A percentile compares a stretch with the other conserved stretches of the same genome.
Evolutionary conservation across 2,797 vertebrate species (phyloP).

Genomic region (Schizopygopsis malacanthus): DNA sequence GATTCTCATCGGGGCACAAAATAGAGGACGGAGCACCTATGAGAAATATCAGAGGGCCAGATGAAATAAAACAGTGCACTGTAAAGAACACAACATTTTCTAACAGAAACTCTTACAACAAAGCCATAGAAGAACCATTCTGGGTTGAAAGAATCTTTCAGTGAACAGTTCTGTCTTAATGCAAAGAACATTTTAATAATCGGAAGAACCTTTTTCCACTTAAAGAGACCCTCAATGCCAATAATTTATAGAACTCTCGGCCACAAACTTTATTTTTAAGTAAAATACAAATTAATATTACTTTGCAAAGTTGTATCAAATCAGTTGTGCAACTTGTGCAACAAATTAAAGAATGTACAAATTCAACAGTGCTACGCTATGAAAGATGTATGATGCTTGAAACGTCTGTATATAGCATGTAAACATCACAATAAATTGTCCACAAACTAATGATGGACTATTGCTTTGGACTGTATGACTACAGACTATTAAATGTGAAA

Average conservation of each 20-base stretch:
- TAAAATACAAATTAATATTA: background rate
- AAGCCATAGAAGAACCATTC: background rate
- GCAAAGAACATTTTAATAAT: too few species aligned
- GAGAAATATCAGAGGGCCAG: background rate
- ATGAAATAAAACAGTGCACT: background rate
- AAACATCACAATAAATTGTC: background rate
- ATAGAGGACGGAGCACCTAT: constrained; percentile 24
- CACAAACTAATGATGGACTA: background rate
- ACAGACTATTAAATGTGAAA: background rate
- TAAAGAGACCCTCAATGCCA: background rate
- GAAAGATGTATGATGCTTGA: background rate
- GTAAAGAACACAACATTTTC: background rate
- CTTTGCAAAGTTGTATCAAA: background rate
- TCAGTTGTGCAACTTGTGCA: background rate
- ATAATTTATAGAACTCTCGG: background rate
- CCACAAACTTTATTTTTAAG: background rate
- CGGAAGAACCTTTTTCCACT: background rate
- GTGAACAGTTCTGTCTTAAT: background rate
- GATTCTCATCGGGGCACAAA: constrained; percentile 14
- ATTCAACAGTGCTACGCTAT: background rate
- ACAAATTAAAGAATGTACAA: background rate
- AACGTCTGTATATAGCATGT: background rate
- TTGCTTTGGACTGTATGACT: background rate
- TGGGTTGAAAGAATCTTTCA: background rate
- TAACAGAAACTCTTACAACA: background rate